Evolutionary conservation across 2,888 invertebrate genomes (phyloP), one percentile per base, ranked within the genome.

Genomic region (Danaus chrysippus): DNA sequence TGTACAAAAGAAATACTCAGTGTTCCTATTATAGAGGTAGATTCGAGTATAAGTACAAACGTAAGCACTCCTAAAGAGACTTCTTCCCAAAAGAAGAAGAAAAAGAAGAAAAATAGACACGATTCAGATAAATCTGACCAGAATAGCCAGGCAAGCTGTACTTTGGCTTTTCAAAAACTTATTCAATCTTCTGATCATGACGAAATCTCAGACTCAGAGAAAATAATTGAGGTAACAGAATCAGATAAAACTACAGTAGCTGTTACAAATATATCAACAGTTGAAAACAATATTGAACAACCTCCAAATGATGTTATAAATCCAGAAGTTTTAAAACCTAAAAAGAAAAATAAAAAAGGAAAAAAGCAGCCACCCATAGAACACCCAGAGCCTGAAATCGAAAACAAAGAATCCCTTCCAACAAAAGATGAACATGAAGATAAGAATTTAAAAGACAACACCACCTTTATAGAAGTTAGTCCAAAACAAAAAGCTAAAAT

Each of bases 101-200:
- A 89, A 63, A 88, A 87, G 67, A 88, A 88, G 65, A 87, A 85
- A 66, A 71, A 73, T 63, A 72, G 74, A 6, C 77, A 69, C 68
- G 89, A 88, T 69, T 86, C 85, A 9, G 87, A 88, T 66, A 82
- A 70, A 67, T 84, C 84, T 12, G 87, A 86, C 8, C 82, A 81
- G 65, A 66, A 5, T 34, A 34, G 23, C 23, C 23, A 34, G 23
- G 23, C 23, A 34, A 34, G 23, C n/a, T 84, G 84, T 64, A 82
- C 82, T 44, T 65, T 81, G 42, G 84, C 83, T 59, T 86, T 86
- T 63, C 78, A 86, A 70, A 76, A 81, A 44, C 63, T 84, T 59
- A 67, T 83, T 12, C 75, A 75, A 57, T 64, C 67, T 1, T 70
- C 75, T 59, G 73, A 58, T 53, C 55, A 61, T 19, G n/a, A 56